phyloP scores from a whole-genome alignment of 2,113 vertebrate species.

The Colossoma macropomum region DNA sequence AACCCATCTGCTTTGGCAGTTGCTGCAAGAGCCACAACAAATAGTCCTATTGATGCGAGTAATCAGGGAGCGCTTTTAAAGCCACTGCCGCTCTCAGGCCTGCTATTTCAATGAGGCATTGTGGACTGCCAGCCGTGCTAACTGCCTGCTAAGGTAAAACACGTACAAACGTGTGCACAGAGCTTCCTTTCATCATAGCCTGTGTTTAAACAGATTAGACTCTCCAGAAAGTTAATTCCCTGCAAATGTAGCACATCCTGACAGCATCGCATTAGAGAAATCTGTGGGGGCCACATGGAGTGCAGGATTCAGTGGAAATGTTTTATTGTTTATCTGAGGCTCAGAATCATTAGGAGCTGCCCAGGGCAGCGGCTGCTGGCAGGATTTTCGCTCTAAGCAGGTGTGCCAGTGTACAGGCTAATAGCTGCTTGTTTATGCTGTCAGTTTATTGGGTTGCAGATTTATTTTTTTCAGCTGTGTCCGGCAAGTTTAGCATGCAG shows the following conservation, averaged over 20 bases:
- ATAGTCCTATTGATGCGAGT: slow-evolving; percentile 59
- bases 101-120: slow-evolving; percentile 56
- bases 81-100: slow-evolving; percentile 46
- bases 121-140: slow-evolving; percentile 41
- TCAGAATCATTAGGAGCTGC: slow-evolving; percentile 15
- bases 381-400: neutral
- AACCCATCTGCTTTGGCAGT: slow-evolving; percentile 54
- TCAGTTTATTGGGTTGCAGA: neutral
- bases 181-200: slow-evolving; percentile 44
- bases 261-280: slow-evolving; percentile 5
- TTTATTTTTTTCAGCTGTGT: neutral
- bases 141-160: slow-evolving; percentile 53
- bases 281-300: neutral
- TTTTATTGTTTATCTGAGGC: slow-evolving; percentile 6
- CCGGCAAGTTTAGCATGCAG: neutral
- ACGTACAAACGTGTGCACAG: slow-evolving; percentile 12
- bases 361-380: neutral
- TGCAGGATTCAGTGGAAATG: neutral
- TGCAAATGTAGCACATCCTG: slow-evolving; percentile 22
- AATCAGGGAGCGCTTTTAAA: slow-evolving; percentile 58
- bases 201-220: slow-evolving; percentile 40
- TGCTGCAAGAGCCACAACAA: slow-evolving; percentile 50
- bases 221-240: slow-evolving; percentile 36
- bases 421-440: slow-evolving; percentile 20
- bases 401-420: neutral